Evolutionary conservation across 2,797 vertebrate species (phyloP), one percentile per base, ranked within the genome.

Genomic region (Peromyscus nudipes): DNA sequence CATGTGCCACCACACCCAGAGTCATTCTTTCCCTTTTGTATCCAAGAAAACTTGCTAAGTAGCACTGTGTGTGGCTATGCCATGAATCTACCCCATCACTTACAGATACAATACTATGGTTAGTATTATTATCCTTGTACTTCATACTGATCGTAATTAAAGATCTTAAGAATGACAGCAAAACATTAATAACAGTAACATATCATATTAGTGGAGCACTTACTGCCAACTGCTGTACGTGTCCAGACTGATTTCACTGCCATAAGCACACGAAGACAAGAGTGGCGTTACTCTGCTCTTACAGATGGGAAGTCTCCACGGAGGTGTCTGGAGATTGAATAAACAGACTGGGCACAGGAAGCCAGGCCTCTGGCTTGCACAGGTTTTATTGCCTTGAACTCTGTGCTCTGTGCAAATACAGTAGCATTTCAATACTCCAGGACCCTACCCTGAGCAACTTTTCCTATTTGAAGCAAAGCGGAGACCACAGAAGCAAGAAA

Each of bases 341-440:
- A 90, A 84, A 90, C 75, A 75, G 84, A 31, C 64, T 37, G 25
- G 57, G 89, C 69, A 57, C 60, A 92, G 43, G 88, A 86, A 93
- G 43, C 75, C 65, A 94, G 25, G 71, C 76, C 25, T 86, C 60
- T 95, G 62, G 60, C 62, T 43, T 5, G 9, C 75, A 16, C 37
- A 1, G 85, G 34, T 75, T 87, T 95, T 84, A n/a, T 79, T 57
- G 17, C 77, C 71, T 93, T 93, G 21, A 71, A 46, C 71, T 85
- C 40, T 49, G 52, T 77, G 19, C 71, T 95, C 6, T 57, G 10
- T 87, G 17, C n/a, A 87, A 89, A 85, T 43, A 90, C 11, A 75
- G 60, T 67, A 57, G 71, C 13, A 27, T 46, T 31, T 76, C 49
- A 67, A 4, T 25, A 89, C 52, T 89, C 71, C 43, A 29, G 37